Conservation (phyloP, 2,888 invertebrate genomes). For the Imbricaverruca yamaguchii region DNA sequence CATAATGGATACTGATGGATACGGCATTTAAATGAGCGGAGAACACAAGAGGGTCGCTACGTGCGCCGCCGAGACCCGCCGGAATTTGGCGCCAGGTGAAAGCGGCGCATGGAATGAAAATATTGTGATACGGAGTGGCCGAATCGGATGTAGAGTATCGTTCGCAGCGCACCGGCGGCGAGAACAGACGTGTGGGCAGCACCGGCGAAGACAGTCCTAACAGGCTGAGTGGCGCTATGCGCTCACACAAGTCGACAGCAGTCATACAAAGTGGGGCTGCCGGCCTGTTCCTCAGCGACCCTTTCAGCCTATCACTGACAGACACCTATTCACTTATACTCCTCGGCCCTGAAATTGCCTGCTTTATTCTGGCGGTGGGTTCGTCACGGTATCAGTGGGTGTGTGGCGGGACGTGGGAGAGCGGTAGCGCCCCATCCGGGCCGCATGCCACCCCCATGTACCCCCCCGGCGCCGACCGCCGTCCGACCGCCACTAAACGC, state of each 20-base stretch:
- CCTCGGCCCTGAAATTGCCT: background rate
- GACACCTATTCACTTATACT: background rate
- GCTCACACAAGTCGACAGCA: no score
- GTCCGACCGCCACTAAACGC: conserved; percentile 2
- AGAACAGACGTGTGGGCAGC: no score
- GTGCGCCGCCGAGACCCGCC: no score
- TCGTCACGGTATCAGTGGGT: background rate
- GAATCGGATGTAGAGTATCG: background rate
- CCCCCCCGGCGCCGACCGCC: background rate
- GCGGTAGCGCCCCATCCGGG: background rate
- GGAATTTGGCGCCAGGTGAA: background rate
- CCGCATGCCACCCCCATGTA: background rate
- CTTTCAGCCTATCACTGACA: background rate
- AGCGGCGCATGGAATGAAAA: background rate
- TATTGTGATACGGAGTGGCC: background rate
- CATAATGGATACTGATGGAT: conserved; percentile 21
- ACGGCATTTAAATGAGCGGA: conserved; percentile 14
- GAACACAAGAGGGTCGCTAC: background rate
- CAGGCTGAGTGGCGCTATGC: no score
- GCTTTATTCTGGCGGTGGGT: background rate
- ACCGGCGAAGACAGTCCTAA: no score
- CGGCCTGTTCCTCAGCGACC: background rate
- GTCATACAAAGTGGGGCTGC: background rate
- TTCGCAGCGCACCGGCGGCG: no score
- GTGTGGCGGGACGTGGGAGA: no score